Evolutionary conservation across 1,140 invertebrate species (phyloP).

Genomic region (Chironomus tepperi): DNA sequence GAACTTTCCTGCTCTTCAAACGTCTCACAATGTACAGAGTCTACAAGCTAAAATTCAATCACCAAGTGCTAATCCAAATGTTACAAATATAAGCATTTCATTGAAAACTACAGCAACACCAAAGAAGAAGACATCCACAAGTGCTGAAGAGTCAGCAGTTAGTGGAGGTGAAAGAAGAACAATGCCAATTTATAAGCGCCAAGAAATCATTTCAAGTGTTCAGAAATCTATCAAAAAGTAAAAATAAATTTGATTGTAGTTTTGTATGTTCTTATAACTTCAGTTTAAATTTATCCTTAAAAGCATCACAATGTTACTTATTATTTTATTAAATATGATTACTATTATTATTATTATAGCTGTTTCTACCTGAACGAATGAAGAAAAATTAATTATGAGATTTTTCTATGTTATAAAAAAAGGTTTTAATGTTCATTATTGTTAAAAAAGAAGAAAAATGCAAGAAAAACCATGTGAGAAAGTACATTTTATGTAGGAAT

Average conservation of each 20-base stretch:
- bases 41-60: background rate
- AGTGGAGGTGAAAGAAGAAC: slow-evolving; percentile 35
- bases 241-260: background rate
- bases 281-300: no score
- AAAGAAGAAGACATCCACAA: background rate
- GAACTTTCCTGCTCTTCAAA: slow-evolving; percentile 17
- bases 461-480: no score
- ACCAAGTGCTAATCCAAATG: background rate
- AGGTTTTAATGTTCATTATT: no score
- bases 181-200: slow-evolving; percentile 61
- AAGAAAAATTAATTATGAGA: no score
- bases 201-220: slow-evolving; percentile 68
- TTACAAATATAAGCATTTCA: slow-evolving; percentile 27
- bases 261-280: background rate
- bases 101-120: slow-evolving; percentile 23
- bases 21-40: background rate
- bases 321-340: no score
- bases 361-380: no score
- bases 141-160: slow-evolving; percentile 32
- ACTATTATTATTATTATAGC: no score
- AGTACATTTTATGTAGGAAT: no score
- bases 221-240: slow-evolving; percentile 15
- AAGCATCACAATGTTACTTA: no score
- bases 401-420: no score
- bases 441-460: no score